Evolutionary conservation across 1,140 invertebrate genomes (phyloP).

Genomic region (Pseudobourletiella spinata): DNA sequence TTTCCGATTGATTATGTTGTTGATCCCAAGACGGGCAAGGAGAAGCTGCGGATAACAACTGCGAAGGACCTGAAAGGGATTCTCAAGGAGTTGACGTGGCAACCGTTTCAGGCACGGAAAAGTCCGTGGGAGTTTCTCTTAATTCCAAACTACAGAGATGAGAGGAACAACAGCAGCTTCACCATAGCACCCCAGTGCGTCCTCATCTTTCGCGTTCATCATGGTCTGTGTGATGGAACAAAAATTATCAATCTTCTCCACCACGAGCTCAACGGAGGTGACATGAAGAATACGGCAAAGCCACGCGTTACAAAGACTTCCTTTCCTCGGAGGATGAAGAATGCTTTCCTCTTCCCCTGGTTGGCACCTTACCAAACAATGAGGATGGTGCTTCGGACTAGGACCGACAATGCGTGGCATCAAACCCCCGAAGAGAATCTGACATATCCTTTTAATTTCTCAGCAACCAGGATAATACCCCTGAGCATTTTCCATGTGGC

Average conservation of each 20-base stretch:
- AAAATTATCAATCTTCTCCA: background rate
- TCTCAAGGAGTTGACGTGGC: slow-evolving; percentile 11
- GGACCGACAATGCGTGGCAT: slow-evolving; percentile 24
- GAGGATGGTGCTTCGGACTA: slow-evolving; percentile 11
- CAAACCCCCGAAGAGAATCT: background rate
- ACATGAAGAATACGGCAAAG: background rate
- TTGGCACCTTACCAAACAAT: slow-evolving; percentile 14
- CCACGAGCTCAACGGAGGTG: background rate
- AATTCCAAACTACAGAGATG: slow-evolving; percentile 16
- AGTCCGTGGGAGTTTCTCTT: slow-evolving; percentile 28
- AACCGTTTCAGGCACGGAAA: background rate
- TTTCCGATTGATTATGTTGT: background rate
- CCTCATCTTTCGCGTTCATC: slow-evolving; percentile 17
- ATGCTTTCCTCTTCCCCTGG: slow-evolving; percentile 4
- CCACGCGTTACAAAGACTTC: background rate
- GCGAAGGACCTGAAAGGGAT: slow-evolving; percentile 8
- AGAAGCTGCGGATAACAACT: background rate
- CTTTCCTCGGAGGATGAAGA: background rate
- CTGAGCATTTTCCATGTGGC: slow-evolving; percentile 15
- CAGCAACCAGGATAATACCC: slow-evolving; percentile 14
- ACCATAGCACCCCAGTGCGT: background rate
- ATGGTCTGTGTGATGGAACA: slow-evolving; percentile 22
- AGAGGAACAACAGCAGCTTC: background rate
- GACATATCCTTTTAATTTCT: background rate
- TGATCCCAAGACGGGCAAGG: background rate